Conservation (phyloP, 2,797 vertebrate species). For the Leptoclinus maculatus region DNA sequence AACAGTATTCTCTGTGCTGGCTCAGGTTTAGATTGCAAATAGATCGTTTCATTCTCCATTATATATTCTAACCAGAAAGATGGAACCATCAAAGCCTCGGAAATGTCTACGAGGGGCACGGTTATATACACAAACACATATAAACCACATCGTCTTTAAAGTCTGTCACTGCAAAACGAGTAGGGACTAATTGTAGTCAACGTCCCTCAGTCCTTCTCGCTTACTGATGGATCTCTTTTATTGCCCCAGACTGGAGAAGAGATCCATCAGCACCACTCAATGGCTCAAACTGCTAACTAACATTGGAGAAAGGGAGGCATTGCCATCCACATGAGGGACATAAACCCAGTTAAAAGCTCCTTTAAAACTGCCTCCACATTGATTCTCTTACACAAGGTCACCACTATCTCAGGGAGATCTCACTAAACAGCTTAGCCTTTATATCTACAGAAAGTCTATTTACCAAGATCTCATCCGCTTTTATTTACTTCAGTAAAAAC, state of each 20-base stretch:
- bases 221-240: neutral
- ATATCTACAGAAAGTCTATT: neutral
- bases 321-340: neutral
- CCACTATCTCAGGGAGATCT: neutral
- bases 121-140: neutral
- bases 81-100: neutral
- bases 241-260: neutral
- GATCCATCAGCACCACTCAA: neutral
- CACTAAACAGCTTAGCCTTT: neutral
- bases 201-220: neutral
- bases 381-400: neutral
- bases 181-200: neutral
- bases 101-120: neutral
- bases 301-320: neutral
- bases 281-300: neutral
- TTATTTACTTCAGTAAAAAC: neutral
- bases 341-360: conserved; percentile 1
- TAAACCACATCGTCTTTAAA: neutral
- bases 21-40: neutral
- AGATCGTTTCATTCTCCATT: neutral
- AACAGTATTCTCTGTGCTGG: neutral
- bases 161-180: neutral
- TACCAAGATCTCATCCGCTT: neutral
- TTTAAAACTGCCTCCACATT: neutral
- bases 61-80: neutral